phyloP scores from a whole-genome alignment of 2,888 invertebrate species.

The Leucozona laternaria region DNA sequence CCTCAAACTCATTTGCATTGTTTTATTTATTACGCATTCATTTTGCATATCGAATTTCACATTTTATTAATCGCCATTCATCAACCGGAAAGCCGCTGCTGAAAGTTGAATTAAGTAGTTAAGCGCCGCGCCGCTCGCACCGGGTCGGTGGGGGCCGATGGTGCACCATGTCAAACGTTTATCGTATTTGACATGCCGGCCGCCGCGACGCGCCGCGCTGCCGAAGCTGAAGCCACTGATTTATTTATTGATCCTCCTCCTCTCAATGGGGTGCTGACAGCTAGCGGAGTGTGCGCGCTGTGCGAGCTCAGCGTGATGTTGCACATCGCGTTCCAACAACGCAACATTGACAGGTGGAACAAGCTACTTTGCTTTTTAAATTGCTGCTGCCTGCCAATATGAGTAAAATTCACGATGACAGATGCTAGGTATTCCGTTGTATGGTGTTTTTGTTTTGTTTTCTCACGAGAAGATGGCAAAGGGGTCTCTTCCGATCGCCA shows the following conservation, averaged over 20 bases:
- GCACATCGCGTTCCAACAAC: conserved; percentile 38
- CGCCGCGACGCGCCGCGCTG: not conserved
- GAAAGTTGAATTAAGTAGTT: conserved; percentile 44
- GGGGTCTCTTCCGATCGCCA: conserved; percentile 1
- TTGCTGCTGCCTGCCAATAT: conserved; percentile 4
- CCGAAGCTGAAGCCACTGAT: conserved; percentile 38
- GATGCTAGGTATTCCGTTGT: conserved; percentile 49
- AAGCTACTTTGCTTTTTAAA: conserved; percentile 6
- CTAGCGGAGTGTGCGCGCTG: conserved; percentile 31
- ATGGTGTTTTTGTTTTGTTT: not conserved
- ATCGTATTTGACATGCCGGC: conserved; percentile 12
- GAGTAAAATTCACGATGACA: conserved; percentile 32
- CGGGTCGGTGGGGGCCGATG: not conserved
- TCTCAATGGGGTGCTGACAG: conserved; percentile 59
- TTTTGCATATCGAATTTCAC: conserved; percentile 71
- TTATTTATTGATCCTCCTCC: conserved; percentile 70
- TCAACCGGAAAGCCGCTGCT: conserved; percentile 59
- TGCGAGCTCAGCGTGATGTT: conserved; percentile 43
- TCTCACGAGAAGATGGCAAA: not conserved
- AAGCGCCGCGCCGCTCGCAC: conserved; percentile 26
- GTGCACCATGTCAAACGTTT: conserved; percentile 17
- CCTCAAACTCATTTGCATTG: conserved; percentile 68
- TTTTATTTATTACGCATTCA: conserved; percentile 70
- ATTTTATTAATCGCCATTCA: conserved; percentile 58
- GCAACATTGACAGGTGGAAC: conserved; percentile 58